Conservation (phyloP, 2,888 invertebrate species). For the Smittia aterrima region DNA sequence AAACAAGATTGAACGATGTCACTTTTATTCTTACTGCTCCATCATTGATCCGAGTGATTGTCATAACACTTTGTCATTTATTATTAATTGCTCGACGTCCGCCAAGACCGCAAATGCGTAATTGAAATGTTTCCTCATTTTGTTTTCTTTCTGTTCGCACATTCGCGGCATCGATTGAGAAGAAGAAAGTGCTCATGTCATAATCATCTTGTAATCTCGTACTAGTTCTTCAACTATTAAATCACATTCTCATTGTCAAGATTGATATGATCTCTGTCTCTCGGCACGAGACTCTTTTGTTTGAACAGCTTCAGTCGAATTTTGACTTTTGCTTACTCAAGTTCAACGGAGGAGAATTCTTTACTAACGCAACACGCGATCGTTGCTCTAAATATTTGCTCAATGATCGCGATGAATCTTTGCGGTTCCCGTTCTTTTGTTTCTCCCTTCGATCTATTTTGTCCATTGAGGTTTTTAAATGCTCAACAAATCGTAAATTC, state of each 20-base stretch:
- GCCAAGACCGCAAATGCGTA: not conserved
- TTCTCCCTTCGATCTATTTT: too few relatives aligned
- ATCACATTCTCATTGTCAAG: not conserved
- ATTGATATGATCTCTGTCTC: not conserved
- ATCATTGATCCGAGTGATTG: not conserved
- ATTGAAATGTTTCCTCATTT: constrained; percentile 3
- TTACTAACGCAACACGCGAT: too few relatives aligned
- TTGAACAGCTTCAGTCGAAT: not conserved
- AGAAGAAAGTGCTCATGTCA: not conserved
- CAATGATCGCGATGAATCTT: too few relatives aligned
- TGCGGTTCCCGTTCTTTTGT: too few relatives aligned
- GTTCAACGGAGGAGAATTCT: too few relatives aligned
- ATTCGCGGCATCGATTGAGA: not conserved
- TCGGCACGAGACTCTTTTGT: not conserved
- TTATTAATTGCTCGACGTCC: not conserved
- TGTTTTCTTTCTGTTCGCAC: not conserved
- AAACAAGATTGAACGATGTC: not conserved
- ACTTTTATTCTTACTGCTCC: not conserved
- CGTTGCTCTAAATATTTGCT: too few relatives aligned
- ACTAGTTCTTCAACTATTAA: not conserved
- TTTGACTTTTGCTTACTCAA: too few relatives aligned
- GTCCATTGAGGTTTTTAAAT: too few relatives aligned
- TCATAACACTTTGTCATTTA: not conserved
- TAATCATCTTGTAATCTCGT: constrained; percentile 7
- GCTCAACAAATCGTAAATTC: too few relatives aligned